Base-by-base conservation (phyloP, 2,888 invertebrate species). In the Caenorhabditis panamensis region DNA sequence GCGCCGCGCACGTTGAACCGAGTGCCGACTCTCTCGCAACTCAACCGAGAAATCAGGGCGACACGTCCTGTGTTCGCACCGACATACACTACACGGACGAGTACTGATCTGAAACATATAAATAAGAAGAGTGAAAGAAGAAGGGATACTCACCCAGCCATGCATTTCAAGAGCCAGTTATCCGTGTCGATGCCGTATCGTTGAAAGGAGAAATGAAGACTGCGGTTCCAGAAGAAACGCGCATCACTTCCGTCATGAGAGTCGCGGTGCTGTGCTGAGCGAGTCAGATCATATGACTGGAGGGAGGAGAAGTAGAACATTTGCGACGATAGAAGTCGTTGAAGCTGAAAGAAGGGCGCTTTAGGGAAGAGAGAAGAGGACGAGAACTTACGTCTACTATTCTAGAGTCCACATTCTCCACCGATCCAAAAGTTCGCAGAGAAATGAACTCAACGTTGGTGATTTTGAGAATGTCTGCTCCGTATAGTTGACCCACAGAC, bases 191-290 rank as follows among this genome's bases (percentile, higher is more conserved):
- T 95, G 66, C 96, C 96, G 93, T 94, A 98, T 86, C 96, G 94
- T 88, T 96, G 94, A 86, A 98, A 93, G 92, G 96, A 96, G 82
- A 97, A 95, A 91, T 96, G 96, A 84, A 99, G 93, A 93, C 96
- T 96, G 88, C 97, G 94, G 92, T 99, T 99, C 95, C 98, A 99
- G 91, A 99, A 98, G 92, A 99, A 99, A 91, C 97, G 94, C 91
- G 96, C 96, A 92, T 99, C 98, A 56, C 96, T 95, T n/a, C 75
- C 93, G 18, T 93, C 93, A 11, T 95, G 95, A 91, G 94, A 95
- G 85, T 94, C 94, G 89, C 95, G 94, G 86, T 96, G 94, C 92
- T 98, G 98, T 64, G 96, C 95, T 92, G 96, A 97, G 69, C 97
- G 92, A 16, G 97, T 98, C 78, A 99, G 94, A 93, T 99, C 98